phyloP scores from a whole-genome alignment of 2,888 invertebrate genomes.

The Callyntrura sp. region DNA sequence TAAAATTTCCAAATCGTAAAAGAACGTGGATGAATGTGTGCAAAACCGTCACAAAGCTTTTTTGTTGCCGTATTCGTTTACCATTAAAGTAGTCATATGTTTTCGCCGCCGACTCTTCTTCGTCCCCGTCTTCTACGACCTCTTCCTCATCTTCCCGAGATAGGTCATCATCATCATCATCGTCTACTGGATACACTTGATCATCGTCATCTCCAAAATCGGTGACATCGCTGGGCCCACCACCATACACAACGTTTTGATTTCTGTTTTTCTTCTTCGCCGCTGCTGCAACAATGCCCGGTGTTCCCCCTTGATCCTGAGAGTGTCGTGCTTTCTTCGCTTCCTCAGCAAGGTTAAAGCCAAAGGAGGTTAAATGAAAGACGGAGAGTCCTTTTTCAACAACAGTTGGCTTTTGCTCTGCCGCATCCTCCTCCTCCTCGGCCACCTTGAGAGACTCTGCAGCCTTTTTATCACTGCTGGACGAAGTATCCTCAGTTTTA shows the following conservation, averaged over 20 bases:
- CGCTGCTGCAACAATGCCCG: not conserved
- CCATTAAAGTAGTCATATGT: not conserved
- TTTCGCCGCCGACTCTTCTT: constrained; percentile 24
- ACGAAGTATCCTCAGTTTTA: not conserved
- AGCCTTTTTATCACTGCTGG: constrained; percentile 3
- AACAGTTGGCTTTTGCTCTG: not conserved
- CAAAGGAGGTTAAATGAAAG: not conserved
- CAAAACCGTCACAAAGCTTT: too few relatives aligned
- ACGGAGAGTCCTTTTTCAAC: not conserved
- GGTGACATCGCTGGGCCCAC: not conserved
- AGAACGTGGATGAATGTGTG: too few relatives aligned
- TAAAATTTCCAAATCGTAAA: too few relatives aligned
- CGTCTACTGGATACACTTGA: not conserved
- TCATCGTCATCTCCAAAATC: constrained; percentile 26
- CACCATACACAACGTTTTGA: constrained; percentile 55
- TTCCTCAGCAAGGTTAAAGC: constrained; percentile 19
- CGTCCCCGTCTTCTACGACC: constrained; percentile 13
- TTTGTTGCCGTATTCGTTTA: not conserved
- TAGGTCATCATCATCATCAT: not conserved
- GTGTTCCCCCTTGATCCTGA: not conserved
- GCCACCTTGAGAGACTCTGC: not conserved
- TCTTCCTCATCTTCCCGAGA: constrained; percentile 7
- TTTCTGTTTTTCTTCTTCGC: constrained; percentile 29
- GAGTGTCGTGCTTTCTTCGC: not conserved
- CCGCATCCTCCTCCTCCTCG: not conserved